Conservation (phyloP, 2,888 invertebrate genomes). For the Dynastes hyllus region DNA sequence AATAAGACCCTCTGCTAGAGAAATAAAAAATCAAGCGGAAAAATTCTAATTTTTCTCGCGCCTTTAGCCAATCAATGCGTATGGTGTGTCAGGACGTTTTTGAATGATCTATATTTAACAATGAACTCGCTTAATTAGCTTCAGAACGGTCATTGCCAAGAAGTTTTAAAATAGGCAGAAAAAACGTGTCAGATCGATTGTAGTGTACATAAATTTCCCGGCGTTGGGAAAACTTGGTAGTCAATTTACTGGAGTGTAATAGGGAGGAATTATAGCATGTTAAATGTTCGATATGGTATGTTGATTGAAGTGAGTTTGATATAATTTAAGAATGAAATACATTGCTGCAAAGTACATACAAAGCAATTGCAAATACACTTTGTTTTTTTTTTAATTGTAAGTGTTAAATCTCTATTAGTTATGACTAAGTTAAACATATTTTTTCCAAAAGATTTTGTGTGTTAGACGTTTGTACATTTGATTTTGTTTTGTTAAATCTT, state of each 20-base stretch:
- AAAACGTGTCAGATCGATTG: background rate
- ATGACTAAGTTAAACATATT: background rate
- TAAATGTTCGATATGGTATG: slow-evolving; percentile 21
- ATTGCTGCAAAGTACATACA: too few relatives aligned
- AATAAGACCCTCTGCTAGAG: background rate
- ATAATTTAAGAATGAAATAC: background rate
- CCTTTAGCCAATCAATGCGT: slow-evolving; percentile 1
- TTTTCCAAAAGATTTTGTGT: too few relatives aligned
- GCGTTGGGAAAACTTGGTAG: background rate
- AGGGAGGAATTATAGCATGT: background rate
- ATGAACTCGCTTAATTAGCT: slow-evolving; percentile 37
- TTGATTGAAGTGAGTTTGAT: background rate
- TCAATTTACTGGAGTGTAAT: background rate
- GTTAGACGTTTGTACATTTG: too few relatives aligned
- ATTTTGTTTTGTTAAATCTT: too few relatives aligned
- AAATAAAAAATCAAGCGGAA: background rate
- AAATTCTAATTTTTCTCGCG: background rate
- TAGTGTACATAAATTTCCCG: background rate
- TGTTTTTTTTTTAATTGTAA: too few relatives aligned
- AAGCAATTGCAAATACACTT: too few relatives aligned
- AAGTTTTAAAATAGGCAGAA: slow-evolving; percentile 23
- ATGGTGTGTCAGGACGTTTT: background rate
- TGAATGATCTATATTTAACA: slow-evolving; percentile 43
- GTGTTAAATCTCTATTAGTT: background rate
- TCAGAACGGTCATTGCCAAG: slow-evolving; percentile 32